Evolutionary conservation across 2,797 vertebrate species (phyloP), one percentile per base, ranked within the genome.

Genomic region (Sphenodon punctatus): DNA sequence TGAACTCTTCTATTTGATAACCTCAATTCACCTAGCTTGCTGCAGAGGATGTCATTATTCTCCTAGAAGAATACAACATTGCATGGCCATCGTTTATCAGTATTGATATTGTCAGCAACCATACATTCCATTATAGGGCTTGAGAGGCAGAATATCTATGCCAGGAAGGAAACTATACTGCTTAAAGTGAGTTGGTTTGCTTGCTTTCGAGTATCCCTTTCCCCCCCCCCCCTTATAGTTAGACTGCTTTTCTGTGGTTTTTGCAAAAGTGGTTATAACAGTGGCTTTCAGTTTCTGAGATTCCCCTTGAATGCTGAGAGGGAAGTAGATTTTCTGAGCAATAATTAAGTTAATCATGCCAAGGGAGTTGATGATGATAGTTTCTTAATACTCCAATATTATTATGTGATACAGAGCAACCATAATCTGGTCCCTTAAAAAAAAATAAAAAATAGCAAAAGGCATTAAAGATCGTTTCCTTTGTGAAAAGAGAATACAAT

Each of bases 21-120:
- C 4, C 13, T 8, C 5, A 6, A 73, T 87, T 87, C 84, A 72
- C 48, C 20, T 55, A 61, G 12, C 12, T 75, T 82, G 66, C 19
- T 85, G 76, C 48, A 2, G 46, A 60, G 85, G 82, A 86, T 56
- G 34, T 65, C 75, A 78, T 86, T 69, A 90, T 80, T 71, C 60
- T 86, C 85, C 27, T 67, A 74, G 87, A 64, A 87, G 63, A 84
- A 67, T 59, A 87, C n/a, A 85, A 23, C 30, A 58, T 20, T 70
- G 25, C 70, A 89, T 87, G 70, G 89, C 75, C 82, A 4, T 82
- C 32, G 74, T 85, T 85, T 86, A 65, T 91, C 83, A 90, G 55
- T 15, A 4, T 36, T 48, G 78, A 89, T 89, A 78, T 83, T 68
- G 36, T 84, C 45, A 59, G 56, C 7, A 32, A 6, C 45, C 76